Evolutionary conservation across 2,888 invertebrate genomes (phyloP).

Genomic region (Tenthredo notha): DNA sequence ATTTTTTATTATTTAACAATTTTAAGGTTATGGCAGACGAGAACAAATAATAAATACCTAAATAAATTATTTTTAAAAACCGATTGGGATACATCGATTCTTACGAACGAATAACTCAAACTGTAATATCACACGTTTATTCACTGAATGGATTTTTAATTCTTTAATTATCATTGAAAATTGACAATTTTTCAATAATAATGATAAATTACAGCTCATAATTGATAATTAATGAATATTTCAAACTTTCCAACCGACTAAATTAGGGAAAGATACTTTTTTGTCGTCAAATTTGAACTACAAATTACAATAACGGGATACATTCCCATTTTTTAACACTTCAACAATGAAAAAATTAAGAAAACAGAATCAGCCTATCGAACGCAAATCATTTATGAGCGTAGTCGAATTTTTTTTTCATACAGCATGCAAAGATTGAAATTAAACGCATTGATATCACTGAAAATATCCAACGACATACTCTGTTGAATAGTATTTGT

Average conservation of each 20-base stretch:
- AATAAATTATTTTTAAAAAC: conserved; percentile 65
- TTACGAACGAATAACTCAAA: neutral
- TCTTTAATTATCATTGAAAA: neutral
- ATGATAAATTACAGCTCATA: neutral
- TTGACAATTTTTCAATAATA: neutral
- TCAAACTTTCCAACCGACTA: neutral
- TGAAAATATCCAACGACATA: neutral
- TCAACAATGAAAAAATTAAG: neutral
- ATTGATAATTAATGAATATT: too few species aligned
- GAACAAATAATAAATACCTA: neutral
- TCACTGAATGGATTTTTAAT: neutral
- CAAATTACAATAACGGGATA: neutral
- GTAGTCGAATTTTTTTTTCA: neutral
- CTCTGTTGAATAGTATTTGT: neutral
- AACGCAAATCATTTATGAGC: neutral
- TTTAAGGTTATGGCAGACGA: conserved; percentile 29
- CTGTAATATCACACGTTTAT: neutral
- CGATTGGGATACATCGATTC: neutral
- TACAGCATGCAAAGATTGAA: neutral
- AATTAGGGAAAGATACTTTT: neutral
- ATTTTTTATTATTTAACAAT: conserved; percentile 29
- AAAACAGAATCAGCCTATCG: neutral
- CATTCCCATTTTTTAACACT: neutral
- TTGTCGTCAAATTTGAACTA: neutral
- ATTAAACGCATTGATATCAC: neutral